These are phyloP conservation scores for Nemotelus nigrinus DNA, from an alignment of 2,888 invertebrate genomes.

Conservation along the genomic window DNA sequence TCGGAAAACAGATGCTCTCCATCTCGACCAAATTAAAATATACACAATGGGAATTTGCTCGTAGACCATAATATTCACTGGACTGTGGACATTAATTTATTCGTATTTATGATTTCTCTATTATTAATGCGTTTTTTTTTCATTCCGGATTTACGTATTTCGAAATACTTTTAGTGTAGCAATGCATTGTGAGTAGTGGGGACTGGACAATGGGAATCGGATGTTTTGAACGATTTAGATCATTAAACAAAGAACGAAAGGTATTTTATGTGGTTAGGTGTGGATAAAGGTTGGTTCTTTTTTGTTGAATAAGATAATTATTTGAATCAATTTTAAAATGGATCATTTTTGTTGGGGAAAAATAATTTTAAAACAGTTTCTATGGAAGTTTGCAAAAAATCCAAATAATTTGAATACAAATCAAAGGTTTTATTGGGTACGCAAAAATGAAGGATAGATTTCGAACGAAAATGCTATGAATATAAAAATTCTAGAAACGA, in stretches of 20 bases:
- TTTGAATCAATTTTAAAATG: no score
- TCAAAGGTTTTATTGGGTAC: no score
- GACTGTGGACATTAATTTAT: conserved; percentile 39
- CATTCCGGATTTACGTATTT: background rate
- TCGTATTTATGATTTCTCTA: conserved; percentile 35
- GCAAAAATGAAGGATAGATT: no score
- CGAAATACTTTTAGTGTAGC: background rate
- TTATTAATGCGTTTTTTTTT: conserved; percentile 18
- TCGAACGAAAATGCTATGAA: no score
- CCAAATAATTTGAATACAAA: no score
- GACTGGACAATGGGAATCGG: background rate
- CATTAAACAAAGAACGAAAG: conserved; percentile 13
- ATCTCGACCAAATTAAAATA: background rate
- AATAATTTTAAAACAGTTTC: no score
- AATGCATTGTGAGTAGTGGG: background rate
- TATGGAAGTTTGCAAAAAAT: no score
- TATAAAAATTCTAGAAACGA: no score
- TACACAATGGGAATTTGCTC: conserved; percentile 22
- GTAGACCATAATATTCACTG: conserved; percentile 29
- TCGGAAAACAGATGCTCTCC: conserved; percentile 14
- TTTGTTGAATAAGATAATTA: no score
- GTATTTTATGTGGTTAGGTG: no score
- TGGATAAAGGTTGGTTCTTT: no score
- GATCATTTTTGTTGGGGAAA: no score
- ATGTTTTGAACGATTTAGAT: conserved; percentile 33